A percentile compares a stretch with the other conserved stretches of the same genome.
These are phyloP conservation scores for Colletes gigas DNA, from an alignment of 1,140 invertebrate genomes.

Conservation along the genomic window DNA sequence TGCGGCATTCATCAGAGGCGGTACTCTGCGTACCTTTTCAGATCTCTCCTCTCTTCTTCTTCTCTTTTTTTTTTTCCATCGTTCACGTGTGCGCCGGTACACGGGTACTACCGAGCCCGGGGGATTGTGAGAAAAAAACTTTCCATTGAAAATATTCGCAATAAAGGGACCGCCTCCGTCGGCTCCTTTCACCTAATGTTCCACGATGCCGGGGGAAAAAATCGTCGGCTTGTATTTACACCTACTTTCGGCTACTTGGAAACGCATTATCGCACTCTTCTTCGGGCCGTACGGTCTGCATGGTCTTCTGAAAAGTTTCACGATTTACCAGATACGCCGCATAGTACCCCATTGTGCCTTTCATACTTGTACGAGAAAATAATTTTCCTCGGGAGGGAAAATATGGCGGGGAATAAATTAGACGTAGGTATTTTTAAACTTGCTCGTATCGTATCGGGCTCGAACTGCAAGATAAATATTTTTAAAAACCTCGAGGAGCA, in stretches of 20 bases:
- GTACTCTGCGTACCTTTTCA: conserved; percentile 69
- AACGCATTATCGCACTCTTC: conserved; percentile 74
- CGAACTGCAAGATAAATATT: too few relatives aligned
- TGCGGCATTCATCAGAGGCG: conserved; percentile 77
- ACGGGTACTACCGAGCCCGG: conserved; percentile 3
- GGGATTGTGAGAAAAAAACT: conserved; percentile 76
- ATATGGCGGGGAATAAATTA: too few relatives aligned
- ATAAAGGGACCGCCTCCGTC: conserved; percentile 75
- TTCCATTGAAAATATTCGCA: conserved; percentile 78
- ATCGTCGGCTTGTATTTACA: conserved; percentile 73
- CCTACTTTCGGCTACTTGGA: conserved; percentile 73
- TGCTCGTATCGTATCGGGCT: too few relatives aligned
- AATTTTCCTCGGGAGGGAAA: too few relatives aligned
- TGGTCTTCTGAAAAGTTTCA: conserved; percentile 39
- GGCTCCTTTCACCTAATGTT: conserved; percentile 72
- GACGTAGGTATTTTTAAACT: too few relatives aligned
- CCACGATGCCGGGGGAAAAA: conserved; percentile 51
- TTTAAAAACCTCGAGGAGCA: too few relatives aligned
- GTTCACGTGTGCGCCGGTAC: conserved; percentile 35
- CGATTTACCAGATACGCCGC: conserved; percentile 34
- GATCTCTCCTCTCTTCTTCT: conserved; percentile 59
- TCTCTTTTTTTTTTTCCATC: conserved; percentile 37
- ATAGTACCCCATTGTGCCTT: conserved; percentile 5
- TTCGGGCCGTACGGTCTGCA: conserved; percentile 48
- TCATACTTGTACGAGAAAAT: too few relatives aligned